Percentiles rank a stretch among this genome's conserved stretches.
phyloP scores from a whole-genome alignment of 1,140 invertebrate species.

The Stegodyphus dumicola region DNA sequence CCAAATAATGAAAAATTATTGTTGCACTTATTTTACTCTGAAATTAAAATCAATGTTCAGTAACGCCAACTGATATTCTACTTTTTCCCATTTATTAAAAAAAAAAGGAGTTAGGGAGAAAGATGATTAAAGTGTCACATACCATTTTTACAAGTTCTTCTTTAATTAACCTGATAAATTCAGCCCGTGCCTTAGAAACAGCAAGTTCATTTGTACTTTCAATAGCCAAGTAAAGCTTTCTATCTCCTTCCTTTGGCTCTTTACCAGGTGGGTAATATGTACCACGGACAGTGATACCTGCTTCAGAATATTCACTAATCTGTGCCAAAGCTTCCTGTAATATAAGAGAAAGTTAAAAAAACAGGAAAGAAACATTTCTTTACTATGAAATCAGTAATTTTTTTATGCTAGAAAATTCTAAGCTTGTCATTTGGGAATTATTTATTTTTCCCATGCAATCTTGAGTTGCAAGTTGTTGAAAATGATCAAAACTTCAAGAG shows the following conservation, averaged over 20 bases:
- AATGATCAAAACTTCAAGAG: no score
- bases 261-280: constrained; percentile 94
- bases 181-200: constrained; percentile 97
- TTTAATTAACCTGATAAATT: constrained; percentile 97
- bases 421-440: no score
- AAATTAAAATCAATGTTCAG: no score
- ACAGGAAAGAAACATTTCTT: no score
- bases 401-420: no score
- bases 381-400: no score
- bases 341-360: constrained; percentile 47
- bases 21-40: neutral
- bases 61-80: no score
- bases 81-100: neutral
- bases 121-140: constrained; percentile 67
- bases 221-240: constrained; percentile 98
- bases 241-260: constrained; percentile 84
- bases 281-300: constrained; percentile 97
- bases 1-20: no score
- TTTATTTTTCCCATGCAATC: no score
- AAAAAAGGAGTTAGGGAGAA: no score
- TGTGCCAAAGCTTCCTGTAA: constrained; percentile 93
- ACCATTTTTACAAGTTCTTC: constrained; percentile 96
- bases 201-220: constrained; percentile 97
- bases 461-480: no score
- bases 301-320: constrained; percentile 99